A percentile compares a stretch with the other conserved stretches of the same genome.
Conservation (phyloP, 2,113 vertebrate species). For the Lepus timidus region DNA sequence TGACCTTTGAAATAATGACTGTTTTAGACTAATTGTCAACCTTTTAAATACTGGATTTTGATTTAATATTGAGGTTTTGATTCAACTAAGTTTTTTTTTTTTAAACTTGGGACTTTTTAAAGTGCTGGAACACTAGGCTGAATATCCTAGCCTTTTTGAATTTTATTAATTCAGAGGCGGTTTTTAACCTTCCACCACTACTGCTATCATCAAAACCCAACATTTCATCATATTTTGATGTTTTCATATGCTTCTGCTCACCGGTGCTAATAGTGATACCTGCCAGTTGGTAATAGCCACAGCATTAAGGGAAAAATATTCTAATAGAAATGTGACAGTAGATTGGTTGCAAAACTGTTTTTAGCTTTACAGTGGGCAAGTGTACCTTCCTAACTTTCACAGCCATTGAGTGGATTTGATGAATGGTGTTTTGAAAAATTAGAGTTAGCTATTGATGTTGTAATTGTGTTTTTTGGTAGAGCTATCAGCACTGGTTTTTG, state of each 20-base stretch:
- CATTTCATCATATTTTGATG: conserved; percentile 76
- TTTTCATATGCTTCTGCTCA: conserved; percentile 81
- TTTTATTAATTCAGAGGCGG: conserved; percentile 83
- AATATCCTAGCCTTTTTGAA: conserved; percentile 71
- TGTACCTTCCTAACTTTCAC: conserved; percentile 49
- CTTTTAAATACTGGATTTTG: conserved; percentile 74
- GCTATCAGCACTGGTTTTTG: conserved; percentile 89
- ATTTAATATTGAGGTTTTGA: conserved; percentile 58
- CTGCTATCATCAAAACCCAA: conserved; percentile 87
- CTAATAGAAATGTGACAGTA: conserved; percentile 58
- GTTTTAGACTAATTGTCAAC: conserved; percentile 76
- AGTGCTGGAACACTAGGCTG: conserved; percentile 63
- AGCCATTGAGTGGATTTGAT: conserved; percentile 59
- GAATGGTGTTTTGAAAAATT: conserved; percentile 70
- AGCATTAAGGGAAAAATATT: conserved; percentile 62
- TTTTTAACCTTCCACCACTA: conserved; percentile 92
- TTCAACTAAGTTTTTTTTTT: conserved; percentile 59
- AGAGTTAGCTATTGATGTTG: conserved; percentile 49
- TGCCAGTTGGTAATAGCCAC: conserved; percentile 78
- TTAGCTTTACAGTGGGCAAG: conserved; percentile 64
- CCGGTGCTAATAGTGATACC: conserved; percentile 90
- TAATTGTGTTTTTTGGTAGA: conserved; percentile 82
- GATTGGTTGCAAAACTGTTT: conserved; percentile 57
- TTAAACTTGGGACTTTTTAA: conserved; percentile 71
- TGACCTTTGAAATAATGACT: conserved; percentile 73